A percentile compares a stretch with the other conserved stretches of the same genome.
phyloP scores from a whole-genome alignment of 2,797 vertebrate genomes.

The Okamejei kenojei region DNA sequence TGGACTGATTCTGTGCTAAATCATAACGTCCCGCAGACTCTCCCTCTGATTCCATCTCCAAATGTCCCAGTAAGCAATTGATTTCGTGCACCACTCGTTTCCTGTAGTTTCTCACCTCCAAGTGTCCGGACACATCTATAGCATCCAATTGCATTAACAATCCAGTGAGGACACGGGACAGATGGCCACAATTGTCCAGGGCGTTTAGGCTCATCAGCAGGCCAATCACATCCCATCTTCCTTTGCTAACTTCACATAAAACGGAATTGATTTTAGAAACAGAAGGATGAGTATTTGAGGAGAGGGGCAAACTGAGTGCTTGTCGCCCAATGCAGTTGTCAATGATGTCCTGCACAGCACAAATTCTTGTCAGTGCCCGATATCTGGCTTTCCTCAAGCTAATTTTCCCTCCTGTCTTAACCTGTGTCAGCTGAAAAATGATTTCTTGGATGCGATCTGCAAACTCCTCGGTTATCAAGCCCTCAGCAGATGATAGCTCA shows the following conservation, averaged over 20 bases:
- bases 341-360: constrained; percentile 84
- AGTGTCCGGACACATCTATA: constrained; percentile 80
- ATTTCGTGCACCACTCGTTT: constrained; percentile 95
- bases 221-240: constrained; percentile 77
- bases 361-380: constrained; percentile 78
- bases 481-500: constrained; percentile 68
- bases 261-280: constrained; percentile 84
- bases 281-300: constrained; percentile 75
- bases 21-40: constrained; percentile 76
- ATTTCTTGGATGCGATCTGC: constrained; percentile 84
- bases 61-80: constrained; percentile 79
- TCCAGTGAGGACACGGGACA: constrained; percentile 85
- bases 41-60: constrained; percentile 88
- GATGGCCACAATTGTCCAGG: constrained; percentile 81
- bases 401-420: constrained; percentile 85
- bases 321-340: constrained; percentile 73
- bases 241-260: constrained; percentile 85
- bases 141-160: constrained; percentile 87
- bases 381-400: constrained; percentile 85
- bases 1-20: constrained; percentile 84
- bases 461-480: constrained; percentile 70
- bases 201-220: constrained; percentile 84
- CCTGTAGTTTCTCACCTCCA: constrained; percentile 83
- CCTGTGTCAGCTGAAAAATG: constrained; percentile 78
- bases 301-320: constrained; percentile 79